A percentile compares a stretch with the other conserved stretches of the same genome.
Conservation (phyloP, 92 coral and sea anemone genomes). For the Siderastrea radians region DNA sequence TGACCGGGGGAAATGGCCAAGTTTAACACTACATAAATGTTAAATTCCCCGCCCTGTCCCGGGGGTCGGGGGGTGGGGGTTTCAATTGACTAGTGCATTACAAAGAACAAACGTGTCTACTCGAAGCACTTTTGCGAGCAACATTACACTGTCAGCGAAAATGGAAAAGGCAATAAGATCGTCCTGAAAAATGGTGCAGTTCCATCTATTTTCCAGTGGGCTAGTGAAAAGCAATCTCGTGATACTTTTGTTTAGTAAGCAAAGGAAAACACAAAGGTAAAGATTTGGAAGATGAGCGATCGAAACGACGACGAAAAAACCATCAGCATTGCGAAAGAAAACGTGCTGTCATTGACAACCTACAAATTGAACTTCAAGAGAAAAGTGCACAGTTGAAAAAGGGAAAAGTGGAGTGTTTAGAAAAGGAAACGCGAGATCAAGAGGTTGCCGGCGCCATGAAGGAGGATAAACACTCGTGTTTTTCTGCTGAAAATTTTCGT, state of each 20-base stretch:
- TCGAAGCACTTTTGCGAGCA: slow-evolving; percentile 50
- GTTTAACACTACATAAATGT: no score
- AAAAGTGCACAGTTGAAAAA: slow-evolving; percentile 41
- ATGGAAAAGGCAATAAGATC: slow-evolving; percentile 52
- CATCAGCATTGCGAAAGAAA: slow-evolving; percentile 51
- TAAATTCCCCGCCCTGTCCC: no score
- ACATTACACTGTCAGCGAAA: slow-evolving; percentile 56
- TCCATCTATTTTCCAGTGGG: slow-evolving; percentile 35
- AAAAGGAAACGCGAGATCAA: slow-evolving; percentile 40
- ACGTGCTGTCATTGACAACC: slow-evolving; percentile 28
- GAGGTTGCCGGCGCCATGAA: slow-evolving; percentile 22
- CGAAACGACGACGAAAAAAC: slow-evolving; percentile 36
- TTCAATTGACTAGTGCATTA: no score
- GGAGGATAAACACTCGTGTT: slow-evolving; percentile 56
- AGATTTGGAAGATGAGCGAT: slow-evolving; percentile 8
- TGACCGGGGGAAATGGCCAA: no score
- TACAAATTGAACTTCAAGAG: slow-evolving; percentile 25
- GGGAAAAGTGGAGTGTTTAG: slow-evolving; percentile 26
- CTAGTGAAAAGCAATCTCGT: slow-evolving; percentile 19
- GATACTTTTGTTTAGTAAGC: slow-evolving; percentile 38
- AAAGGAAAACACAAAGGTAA: slow-evolving; percentile 36
- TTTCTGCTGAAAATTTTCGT: slow-evolving; percentile 39
- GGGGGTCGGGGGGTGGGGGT: no score
- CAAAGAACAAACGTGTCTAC: slow-evolving; percentile 41
- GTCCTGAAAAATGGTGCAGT: slow-evolving; percentile 39